A percentile compares a stretch with the other conserved stretches of the same genome.
phyloP scores from a whole-genome alignment of 2,113 vertebrate species.

The Nothocercus nigrocapillus region DNA sequence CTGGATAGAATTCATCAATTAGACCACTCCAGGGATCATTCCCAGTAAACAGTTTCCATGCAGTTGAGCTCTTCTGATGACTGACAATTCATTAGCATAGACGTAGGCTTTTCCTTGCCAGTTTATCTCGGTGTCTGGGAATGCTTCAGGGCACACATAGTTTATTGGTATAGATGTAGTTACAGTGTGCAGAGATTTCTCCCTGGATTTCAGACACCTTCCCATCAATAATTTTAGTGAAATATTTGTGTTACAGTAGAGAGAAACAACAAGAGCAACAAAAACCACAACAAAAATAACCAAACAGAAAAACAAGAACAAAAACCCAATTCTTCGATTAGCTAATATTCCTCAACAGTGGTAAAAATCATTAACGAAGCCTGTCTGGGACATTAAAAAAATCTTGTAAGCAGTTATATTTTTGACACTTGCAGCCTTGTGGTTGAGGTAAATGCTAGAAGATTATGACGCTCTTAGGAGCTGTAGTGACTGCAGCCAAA shows the following conservation, averaged over 20 bases:
- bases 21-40: neutral
- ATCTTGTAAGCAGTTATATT: neutral
- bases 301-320: too few relatives aligned
- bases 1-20: neutral
- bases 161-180: neutral
- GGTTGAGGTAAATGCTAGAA: neutral
- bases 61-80: neutral
- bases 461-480: neutral
- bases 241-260: neutral
- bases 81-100: constrained; percentile 25
- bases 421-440: neutral
- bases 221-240: neutral
- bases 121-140: constrained; percentile 11
- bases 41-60: neutral
- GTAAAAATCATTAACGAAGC: neutral
- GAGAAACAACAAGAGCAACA: neutral
- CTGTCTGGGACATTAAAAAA: neutral
- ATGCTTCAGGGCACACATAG: neutral
- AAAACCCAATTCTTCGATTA: neutral
- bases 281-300: neutral
- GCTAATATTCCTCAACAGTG: neutral
- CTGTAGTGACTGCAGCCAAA: too few relatives aligned
- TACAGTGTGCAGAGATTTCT: neutral
- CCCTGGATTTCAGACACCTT: neutral
- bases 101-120: neutral